Evolutionary conservation across 2,888 invertebrate species (phyloP).

Genomic region (Macaria notata): DNA sequence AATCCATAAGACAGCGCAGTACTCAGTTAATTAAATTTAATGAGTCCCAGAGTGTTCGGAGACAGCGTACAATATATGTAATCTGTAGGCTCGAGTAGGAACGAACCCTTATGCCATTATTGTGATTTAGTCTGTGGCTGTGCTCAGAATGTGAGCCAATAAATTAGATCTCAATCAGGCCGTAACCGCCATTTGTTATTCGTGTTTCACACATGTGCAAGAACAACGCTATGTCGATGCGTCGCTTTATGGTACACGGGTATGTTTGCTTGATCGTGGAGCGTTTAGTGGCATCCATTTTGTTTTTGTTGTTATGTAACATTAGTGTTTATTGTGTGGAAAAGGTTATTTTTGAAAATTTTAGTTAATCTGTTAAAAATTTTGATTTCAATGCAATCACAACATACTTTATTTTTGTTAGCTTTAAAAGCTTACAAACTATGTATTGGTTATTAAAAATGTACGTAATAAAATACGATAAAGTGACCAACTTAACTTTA

Average conservation of each 20-base stretch:
- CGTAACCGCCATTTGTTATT: slow-evolving; percentile 71
- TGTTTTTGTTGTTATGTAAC: no score
- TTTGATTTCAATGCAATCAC: no score
- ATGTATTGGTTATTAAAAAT: no score
- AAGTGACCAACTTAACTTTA: no score
- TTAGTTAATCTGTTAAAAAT: no score
- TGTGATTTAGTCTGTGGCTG: slow-evolving; percentile 71
- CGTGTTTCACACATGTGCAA: slow-evolving; percentile 48
- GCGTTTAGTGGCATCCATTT: no score
- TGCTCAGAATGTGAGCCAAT: slow-evolving; percentile 72
- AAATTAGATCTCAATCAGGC: slow-evolving; percentile 79
- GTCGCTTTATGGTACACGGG: slow-evolving; percentile 14
- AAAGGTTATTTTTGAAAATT: no score
- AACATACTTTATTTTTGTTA: no score
- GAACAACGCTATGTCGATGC: slow-evolving; percentile 14
- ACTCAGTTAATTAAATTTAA: slow-evolving; percentile 45
- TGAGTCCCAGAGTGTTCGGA: slow-evolving; percentile 37
- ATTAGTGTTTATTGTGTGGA: no score
- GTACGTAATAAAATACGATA: no score
- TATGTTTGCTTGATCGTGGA: no score
- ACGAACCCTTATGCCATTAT: slow-evolving; percentile 67
- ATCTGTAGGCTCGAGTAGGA: slow-evolving; percentile 58
- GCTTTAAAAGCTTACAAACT: no score
- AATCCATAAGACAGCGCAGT: slow-evolving; percentile 13
- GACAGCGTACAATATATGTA: slow-evolving; percentile 54